A percentile compares a stretch with the other conserved stretches of the same genome.
Evolutionary conservation across 64 coral and sea anemone species (phyloP).

Genomic region (Montipora capricornis): DNA sequence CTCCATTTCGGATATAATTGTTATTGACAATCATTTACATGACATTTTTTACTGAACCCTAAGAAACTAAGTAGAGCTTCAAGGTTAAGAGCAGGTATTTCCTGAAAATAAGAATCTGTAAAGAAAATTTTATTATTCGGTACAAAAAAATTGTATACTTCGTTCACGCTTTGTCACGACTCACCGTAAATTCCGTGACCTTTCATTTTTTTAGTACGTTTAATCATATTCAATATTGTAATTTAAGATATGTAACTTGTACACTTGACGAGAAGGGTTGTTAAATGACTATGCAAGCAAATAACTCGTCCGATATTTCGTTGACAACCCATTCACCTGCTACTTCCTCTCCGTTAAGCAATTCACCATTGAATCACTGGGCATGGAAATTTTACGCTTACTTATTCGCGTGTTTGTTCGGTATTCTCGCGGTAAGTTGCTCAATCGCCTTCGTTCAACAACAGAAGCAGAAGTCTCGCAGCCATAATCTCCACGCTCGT

Average conservation of each 20-base stretch:
- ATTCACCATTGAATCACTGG: background rate
- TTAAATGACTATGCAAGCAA: no score
- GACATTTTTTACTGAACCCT: no score
- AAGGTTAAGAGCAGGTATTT: no score
- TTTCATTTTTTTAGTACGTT: no score
- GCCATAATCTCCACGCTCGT: background rate
- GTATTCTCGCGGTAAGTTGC: background rate
- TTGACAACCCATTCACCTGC: background rate
- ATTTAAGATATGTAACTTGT: no score
- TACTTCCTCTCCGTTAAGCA: background rate
- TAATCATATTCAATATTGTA: no score
- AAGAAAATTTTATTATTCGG: background rate
- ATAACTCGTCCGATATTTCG: background rate
- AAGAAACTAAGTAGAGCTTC: background rate
- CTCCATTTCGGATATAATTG: no score
- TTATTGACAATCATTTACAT: background rate
- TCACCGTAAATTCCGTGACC: no score
- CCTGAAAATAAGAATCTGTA: background rate
- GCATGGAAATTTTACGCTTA: slow-evolving; percentile 9
- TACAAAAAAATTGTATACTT: no score
- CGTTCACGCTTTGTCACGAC: no score
- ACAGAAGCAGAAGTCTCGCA: background rate
- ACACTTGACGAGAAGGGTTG: no score
- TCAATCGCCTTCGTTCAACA: slow-evolving; percentile 2
- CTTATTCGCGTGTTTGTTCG: background rate